Evolutionary conservation across 2,888 invertebrate genomes (phyloP).

Genomic region (Cistogaster globosa): DNA sequence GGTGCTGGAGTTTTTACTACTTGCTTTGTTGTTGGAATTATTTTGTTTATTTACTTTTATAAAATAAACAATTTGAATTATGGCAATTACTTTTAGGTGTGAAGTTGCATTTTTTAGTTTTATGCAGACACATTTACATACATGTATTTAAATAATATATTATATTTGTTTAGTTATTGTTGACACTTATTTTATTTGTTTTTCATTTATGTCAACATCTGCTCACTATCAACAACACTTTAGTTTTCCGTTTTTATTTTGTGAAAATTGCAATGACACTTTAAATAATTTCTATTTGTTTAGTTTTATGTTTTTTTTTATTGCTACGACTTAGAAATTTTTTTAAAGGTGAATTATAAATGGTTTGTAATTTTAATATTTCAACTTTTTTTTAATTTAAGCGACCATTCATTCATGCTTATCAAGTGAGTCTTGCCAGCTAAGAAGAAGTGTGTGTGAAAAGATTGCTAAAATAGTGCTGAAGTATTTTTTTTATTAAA

Average conservation of each 20-base stretch:
- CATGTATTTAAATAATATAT: background rate
- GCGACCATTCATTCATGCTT: too few species aligned
- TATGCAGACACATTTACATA: background rate
- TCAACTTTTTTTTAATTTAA: too few species aligned
- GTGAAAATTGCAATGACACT: slow-evolving; percentile 40
- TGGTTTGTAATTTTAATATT: too few species aligned
- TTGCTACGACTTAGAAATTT: background rate
- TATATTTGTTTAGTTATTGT: slow-evolving; percentile 34
- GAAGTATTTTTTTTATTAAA: too few species aligned
- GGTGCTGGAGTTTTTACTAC: background rate
- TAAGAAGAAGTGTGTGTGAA: too few species aligned
- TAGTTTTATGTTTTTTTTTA: slow-evolving; percentile 13
- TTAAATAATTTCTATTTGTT: slow-evolving; percentile 46
- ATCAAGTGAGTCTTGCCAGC: too few species aligned
- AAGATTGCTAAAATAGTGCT: too few species aligned
- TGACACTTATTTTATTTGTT: slow-evolving; percentile 61
- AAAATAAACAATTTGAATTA: slow-evolving; percentile 33
- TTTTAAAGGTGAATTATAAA: too few species aligned
- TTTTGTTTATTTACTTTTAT: slow-evolving; percentile 39
- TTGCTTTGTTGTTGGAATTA: background rate
- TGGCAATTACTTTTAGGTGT: slow-evolving; percentile 64
- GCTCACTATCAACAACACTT: slow-evolving; percentile 26
- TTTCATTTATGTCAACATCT: slow-evolving; percentile 49
- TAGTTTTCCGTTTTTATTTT: slow-evolving; percentile 49
- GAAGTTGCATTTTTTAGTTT: slow-evolving; percentile 41